Conservation (phyloP, 1,140 invertebrate species). For the Apis dorsata region DNA sequence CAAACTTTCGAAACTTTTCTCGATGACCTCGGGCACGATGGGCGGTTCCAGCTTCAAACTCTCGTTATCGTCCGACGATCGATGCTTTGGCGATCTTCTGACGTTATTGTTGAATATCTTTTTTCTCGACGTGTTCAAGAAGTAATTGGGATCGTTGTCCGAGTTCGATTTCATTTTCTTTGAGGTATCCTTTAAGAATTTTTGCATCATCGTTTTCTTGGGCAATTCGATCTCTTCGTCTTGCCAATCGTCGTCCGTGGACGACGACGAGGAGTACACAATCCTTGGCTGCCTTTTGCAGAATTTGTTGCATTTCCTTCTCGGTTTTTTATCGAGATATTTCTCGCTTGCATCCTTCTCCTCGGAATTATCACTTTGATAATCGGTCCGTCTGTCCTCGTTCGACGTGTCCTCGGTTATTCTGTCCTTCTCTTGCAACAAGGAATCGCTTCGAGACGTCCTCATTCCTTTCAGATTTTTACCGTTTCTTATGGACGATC, state of each 20-base stretch:
- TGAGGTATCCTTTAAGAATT: slow-evolving; percentile 47
- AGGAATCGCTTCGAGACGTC: neutral
- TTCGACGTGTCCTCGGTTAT: neutral
- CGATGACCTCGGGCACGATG: slow-evolving; percentile 69
- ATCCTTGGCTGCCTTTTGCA: neutral
- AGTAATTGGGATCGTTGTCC: slow-evolving; percentile 9
- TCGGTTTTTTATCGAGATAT: neutral
- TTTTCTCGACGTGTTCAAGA: slow-evolving; percentile 28
- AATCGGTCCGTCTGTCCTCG: neutral
- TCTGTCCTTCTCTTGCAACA: neutral
- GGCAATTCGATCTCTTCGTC: slow-evolving; percentile 19
- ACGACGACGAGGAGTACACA: neutral
- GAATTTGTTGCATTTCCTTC: neutral
- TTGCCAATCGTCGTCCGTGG: slow-evolving; percentile 43
- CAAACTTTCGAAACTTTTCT: slow-evolving; percentile 69
- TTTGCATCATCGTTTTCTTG: slow-evolving; percentile 39
- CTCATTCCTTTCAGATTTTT: slow-evolving; percentile 6
- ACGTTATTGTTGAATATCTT: neutral
- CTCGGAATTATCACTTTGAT: neutral
- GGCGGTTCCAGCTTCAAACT: slow-evolving; percentile 65
- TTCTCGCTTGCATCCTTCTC: no score
- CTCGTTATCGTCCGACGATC: slow-evolving; percentile 18
- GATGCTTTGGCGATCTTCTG: slow-evolving; percentile 11
- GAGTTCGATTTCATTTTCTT: neutral
- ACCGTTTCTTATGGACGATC: slow-evolving; percentile 12